Percentiles rank a stretch among this genome's conserved stretches.
Conservation (phyloP, 2,113 vertebrate genomes). For the Aix galericulata region DNA sequence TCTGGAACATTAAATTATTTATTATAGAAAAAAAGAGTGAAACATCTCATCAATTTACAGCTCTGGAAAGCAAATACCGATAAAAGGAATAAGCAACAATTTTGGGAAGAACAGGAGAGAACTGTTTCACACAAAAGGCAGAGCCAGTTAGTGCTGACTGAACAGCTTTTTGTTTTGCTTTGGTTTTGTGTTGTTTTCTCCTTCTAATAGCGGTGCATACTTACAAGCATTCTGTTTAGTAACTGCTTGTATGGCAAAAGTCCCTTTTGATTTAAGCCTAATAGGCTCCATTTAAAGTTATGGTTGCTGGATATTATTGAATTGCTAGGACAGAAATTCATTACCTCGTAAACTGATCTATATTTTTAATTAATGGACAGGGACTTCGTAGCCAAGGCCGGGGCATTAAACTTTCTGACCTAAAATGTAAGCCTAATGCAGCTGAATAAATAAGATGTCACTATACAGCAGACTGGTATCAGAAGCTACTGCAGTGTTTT, state of each 20-base stretch:
- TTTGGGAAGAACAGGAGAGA: not conserved
- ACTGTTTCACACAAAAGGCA: not conserved
- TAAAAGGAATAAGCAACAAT: not conserved
- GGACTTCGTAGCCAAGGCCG: not conserved
- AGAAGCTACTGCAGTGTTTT: not conserved
- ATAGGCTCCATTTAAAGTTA: not conserved
- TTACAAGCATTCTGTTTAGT: not conserved
- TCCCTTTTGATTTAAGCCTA: not conserved
- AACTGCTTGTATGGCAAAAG: not conserved
- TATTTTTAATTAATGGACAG: conserved; percentile 16
- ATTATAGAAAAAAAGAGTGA: not conserved
- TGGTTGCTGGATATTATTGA: not conserved
- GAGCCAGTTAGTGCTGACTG: not conserved
- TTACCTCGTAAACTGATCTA: not conserved
- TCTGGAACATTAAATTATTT: not conserved
- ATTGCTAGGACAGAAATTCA: not conserved
- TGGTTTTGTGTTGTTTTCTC: not conserved
- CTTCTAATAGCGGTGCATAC: not conserved
- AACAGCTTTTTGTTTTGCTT: not conserved
- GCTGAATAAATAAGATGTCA: not conserved
- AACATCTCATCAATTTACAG: not conserved
- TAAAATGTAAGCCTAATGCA: not conserved
- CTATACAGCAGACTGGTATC: not conserved
- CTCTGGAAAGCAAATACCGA: not conserved
- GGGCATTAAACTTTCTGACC: not conserved